phyloP scores from a whole-genome alignment of 2,888 invertebrate species.

The Thyatira batis region DNA sequence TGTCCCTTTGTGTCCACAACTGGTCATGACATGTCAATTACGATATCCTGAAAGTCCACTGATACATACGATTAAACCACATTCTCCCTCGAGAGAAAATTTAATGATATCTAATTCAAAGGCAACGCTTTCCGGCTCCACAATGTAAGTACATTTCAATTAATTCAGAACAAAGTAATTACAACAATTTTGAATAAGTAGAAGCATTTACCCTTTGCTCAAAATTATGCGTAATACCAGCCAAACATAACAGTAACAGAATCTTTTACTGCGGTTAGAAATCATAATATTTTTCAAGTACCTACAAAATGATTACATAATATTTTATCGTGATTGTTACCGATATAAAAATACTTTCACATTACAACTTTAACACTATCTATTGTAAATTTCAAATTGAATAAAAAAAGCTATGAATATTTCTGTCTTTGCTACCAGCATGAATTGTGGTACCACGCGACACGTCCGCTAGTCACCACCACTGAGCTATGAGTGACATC shows the following conservation, averaged over 20 bases:
- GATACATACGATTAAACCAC: slow-evolving; percentile 15
- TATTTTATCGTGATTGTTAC: too few relatives aligned
- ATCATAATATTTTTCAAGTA: not conserved
- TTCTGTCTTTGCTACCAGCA: slow-evolving; percentile 23
- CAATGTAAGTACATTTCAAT: not conserved
- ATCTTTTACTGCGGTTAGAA: not conserved
- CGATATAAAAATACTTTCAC: too few relatives aligned
- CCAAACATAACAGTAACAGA: not conserved
- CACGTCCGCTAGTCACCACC: slow-evolving; percentile 52
- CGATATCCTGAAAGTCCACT: slow-evolving; percentile 59
- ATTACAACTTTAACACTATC: too few relatives aligned
- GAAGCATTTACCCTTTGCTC: not conserved
- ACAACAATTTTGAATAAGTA: not conserved
- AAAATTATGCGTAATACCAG: not conserved
- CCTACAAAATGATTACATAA: too few relatives aligned
- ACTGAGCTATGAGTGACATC: slow-evolving; percentile 63
- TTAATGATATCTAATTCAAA: slow-evolving; percentile 23
- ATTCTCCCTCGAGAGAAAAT: slow-evolving; percentile 6
- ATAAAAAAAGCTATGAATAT: slow-evolving; percentile 16
- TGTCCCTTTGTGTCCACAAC: slow-evolving; percentile 70
- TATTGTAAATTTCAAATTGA: not conserved
- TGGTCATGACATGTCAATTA: slow-evolving; percentile 80
- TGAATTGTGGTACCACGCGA: slow-evolving; percentile 31
- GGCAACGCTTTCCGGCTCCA: slow-evolving; percentile 6
- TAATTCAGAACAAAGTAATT: not conserved